Base-by-base conservation (phyloP, 2,113 vertebrate genomes). In the Cyprinus carpio region DNA sequence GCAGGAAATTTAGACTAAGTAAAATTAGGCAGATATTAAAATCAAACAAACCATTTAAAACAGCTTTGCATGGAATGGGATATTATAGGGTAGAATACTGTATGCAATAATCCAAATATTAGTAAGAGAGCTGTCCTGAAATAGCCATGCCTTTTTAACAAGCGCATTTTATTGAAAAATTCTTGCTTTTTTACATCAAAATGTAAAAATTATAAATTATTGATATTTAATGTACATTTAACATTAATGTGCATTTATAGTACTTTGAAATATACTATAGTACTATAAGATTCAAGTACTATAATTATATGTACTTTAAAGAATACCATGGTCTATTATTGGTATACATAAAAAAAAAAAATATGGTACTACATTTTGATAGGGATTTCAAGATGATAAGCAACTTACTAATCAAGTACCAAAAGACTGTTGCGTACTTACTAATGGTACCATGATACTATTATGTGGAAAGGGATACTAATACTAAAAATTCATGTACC, bases 1-100 rank as follows among this genome's bases (percentile, higher is more conserved):
- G 15, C 18, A 37, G 56, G 34, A 86, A 83, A n/a, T n/a, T 84
- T 43, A 82, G 23, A 71, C 34, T 82, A 49, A 31, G n/a, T n/a
- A 82, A 58, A 60, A 67, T 64, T 18, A 74, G 25, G n/a, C 34
- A 51, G 29, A 25, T 31, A 29, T 37, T 49, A 29, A 60, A n/a
- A n/a, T n/a, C 43, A 78, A 77, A 11, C 43, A 46, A 46, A 11
- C 31, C 49, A 71, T 16, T 43, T 4, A 83, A 87, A 71, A 31
- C 12, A 72, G 16, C 15, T 71, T 86, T 79, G n/a, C n/a, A n/a
- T n/a, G n/a, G n/a, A 8, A 34, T 31, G 51, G 25, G 15, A 46
- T 43, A 75, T 82, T 86, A n/a, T n/a, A n/a, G 7, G 20, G 58
- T 27, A n/a, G n/a, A n/a, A n/a, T 64, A 46, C 40, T 13, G 25